Evolutionary conservation across 2,888 invertebrate genomes (phyloP).

Genomic region (Limnephilus auricula): DNA sequence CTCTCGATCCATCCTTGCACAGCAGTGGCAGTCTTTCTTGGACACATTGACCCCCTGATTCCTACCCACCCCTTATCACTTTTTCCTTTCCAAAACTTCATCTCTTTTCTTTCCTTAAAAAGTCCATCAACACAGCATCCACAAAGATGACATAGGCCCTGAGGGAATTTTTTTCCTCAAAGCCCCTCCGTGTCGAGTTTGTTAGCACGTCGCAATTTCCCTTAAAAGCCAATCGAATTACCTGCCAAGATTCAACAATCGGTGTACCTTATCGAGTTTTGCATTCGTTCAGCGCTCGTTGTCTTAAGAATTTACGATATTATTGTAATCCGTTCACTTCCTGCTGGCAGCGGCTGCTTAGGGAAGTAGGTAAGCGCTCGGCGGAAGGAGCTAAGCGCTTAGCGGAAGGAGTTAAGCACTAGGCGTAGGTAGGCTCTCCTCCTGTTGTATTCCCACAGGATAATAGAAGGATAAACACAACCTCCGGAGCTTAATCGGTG

Average conservation of each 20-base stretch:
- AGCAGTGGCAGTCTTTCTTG: too few species aligned
- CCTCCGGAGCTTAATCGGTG: neutral
- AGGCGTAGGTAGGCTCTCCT: neutral
- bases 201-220: neutral
- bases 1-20: too few species aligned
- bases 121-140: too few species aligned
- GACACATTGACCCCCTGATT: too few species aligned
- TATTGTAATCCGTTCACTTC: neutral
- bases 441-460: neutral
- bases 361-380: neutral
- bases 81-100: too few species aligned
- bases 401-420: neutral
- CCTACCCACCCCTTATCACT: too few species aligned
- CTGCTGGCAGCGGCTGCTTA: slow-evolving; percentile 5
- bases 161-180: too few species aligned
- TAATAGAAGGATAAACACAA: neutral
- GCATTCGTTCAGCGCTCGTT: neutral
- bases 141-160: too few species aligned
- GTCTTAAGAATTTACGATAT: slow-evolving; percentile 12
- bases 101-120: too few species aligned
- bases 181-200: too few species aligned
- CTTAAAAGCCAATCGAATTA: neutral
- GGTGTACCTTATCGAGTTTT: slow-evolving; percentile 14
- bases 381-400: neutral
- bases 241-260: neutral